Evolutionary conservation across 2,888 invertebrate species (phyloP), one percentile per base, ranked within the genome.

Genomic region (Drosophila quinaria): DNA sequence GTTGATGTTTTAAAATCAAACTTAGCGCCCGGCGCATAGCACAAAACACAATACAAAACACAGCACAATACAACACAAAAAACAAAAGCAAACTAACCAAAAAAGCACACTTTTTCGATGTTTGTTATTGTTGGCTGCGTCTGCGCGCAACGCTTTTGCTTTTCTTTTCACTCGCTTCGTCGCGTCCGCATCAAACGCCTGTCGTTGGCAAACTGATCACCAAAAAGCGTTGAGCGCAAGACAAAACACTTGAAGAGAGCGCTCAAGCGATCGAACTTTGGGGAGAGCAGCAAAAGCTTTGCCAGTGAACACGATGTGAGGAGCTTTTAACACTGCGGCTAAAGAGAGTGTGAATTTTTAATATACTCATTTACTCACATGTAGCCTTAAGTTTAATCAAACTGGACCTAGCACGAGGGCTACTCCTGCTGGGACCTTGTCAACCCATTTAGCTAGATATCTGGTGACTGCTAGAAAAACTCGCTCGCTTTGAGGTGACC

Each of bases 171-270:
- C 64, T 68, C 55, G 63, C 65, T 62, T 51, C 67, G 54, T 61
- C 75, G 60, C 90, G 91, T 91, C 90, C 84, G 84, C 65, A 80
- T 81, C 73, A 77, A 79, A 73, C 83, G 90, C 77, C 87, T 82
- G 85, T 84, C 80, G 80, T 76, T 70, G 78, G 74, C 77, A 74
- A 89, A 91, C 90, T 87, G 87, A 89, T 62, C 69, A 50, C 56
- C 41, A 50, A 58, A 58, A 44, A 74, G 64, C 61, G 63, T 22
- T 31, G 68, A 74, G 74, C 81, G 55, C 62, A 54, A 59, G 55
- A 81, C 82, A 72, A 85, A 85, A 85, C 62, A 69, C 46, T 31
- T 58, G 37, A 47, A 39, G 65, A 65, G 74, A 64, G 51, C 70
- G 54, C 17, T 6, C 6, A 22, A 42, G 37, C 51, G 64, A 42